Base-by-base conservation (phyloP, 2,113 vertebrate species). In the Andinoacara biseriatus region DNA sequence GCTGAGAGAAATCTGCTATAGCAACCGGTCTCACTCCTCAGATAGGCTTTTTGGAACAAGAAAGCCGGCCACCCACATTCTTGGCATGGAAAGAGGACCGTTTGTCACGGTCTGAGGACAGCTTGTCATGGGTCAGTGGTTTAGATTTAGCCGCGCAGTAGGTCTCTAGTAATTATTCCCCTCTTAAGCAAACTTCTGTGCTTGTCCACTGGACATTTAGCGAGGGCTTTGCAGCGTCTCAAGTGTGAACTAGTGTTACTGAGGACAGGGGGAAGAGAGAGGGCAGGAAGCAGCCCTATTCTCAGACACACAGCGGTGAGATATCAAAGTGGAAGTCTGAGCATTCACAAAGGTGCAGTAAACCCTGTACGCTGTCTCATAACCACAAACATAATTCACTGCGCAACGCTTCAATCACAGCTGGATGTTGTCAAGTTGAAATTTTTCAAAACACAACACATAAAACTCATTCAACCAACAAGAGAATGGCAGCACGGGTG, bases 81-180 rank as follows among this genome's bases (percentile, higher is more conserved):
- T 89, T 89, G 84, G 88, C 89, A 82, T 69, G 83, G 83, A 93
- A 75, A 67, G 67, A 87, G 83, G 72, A 80, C 79, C 9, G 75
- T 89, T 94, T 93, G 92, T 92, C 92, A 94, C 77, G 85, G 89
- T 90, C 83, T 76, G 72, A 86, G 87, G 85, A 89, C 82, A 76
- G 87, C 85, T 67, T 83, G 87, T 91, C 78, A 77, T 22, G 83
- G 91, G 87, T 93, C 94, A 93, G 86, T 74, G 62, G 84, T 90
- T 87, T 85, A 85, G 88, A 87, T 82, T 90, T 57, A 59, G 77
- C 79, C 74, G 38, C 74, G 81, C 74, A 75, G 79, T 77, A 77
- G 78, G 80, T 86, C 85, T 82, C 58, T 56, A 59, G 63, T 87
- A 86, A 88, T 90, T 90, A 82, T 83, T 87, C 79, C 59, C n/a